Conservation (phyloP, 2,113 vertebrate genomes). For the Zingel zingel region DNA sequence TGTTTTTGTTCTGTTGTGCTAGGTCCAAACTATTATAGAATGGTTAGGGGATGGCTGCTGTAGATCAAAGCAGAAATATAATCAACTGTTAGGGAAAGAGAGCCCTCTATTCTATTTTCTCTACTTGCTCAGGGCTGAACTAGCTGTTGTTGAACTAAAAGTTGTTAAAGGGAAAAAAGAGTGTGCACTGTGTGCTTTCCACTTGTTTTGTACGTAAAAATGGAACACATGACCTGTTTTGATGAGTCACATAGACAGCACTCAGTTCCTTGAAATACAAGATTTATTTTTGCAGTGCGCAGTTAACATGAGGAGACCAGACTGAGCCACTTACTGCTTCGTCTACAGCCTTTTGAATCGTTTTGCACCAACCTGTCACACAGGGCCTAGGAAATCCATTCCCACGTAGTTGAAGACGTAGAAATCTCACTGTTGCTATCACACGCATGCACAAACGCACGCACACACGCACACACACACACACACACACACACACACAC, state of each 20-base stretch:
- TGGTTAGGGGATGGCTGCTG: slow-evolving; percentile 54
- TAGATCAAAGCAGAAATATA: slow-evolving; percentile 75
- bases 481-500: not conserved
- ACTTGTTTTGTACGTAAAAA: slow-evolving; percentile 50
- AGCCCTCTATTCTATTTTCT: slow-evolving; percentile 56
- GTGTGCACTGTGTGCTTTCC: slow-evolving; percentile 27
- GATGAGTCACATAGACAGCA: slow-evolving; percentile 25
- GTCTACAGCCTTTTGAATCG: not conserved
- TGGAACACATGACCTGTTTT: slow-evolving; percentile 33
- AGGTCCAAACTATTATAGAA: slow-evolving; percentile 59
- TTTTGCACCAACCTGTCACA: not conserved
- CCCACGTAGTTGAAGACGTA: not conserved
- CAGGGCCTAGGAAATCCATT: slow-evolving; percentile 7
- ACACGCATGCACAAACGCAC: not conserved
- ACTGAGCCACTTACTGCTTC: not conserved
- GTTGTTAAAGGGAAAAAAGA: slow-evolving; percentile 38
- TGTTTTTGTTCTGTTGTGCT: slow-evolving; percentile 69
- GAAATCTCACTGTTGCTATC: not conserved
- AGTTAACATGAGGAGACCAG: not conserved
- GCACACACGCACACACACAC: not conserved
- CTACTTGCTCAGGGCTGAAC: slow-evolving; percentile 63
- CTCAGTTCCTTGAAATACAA: slow-evolving; percentile 3
- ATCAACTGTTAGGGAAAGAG: slow-evolving; percentile 65
- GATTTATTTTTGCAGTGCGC: not conserved
- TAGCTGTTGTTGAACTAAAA: slow-evolving; percentile 48